These are phyloP conservation scores for Muscicapa adusta DNA, from an alignment of 2,113 vertebrate species.

Conservation along the genomic window DNA sequence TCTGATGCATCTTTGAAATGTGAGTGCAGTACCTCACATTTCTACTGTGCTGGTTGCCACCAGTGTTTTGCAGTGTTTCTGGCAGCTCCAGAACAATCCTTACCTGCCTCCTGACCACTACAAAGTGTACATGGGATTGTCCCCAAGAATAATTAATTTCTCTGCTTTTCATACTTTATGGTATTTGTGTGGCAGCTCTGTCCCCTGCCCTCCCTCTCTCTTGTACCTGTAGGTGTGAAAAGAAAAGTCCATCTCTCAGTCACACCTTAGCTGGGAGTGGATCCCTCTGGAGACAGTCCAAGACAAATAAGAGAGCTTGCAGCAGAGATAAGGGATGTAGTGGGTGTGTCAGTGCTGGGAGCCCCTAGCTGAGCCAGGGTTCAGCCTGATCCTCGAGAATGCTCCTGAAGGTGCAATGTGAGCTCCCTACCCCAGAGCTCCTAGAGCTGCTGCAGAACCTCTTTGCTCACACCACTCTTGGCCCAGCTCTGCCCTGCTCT, in stretches of 20 bases:
- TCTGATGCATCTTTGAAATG: slow-evolving; percentile 73
- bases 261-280: not conserved
- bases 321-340: not conserved
- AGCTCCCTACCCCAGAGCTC: not conserved
- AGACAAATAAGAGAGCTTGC: not conserved
- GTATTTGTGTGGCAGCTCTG: not conserved
- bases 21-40: slow-evolving; percentile 11
- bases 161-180: not conserved
- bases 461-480: not conserved
- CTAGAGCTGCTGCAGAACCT: not conserved
- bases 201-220: not conserved
- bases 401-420: not conserved
- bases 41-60: not conserved
- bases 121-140: not conserved
- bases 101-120: not conserved
- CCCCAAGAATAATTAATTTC: not conserved
- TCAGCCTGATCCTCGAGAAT: not conserved
- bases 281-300: not conserved
- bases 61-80: not conserved
- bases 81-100: not conserved
- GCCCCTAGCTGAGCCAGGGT: not conserved
- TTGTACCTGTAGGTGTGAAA: not conserved
- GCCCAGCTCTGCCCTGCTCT: not conserved
- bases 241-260: not conserved
- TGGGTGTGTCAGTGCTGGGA: not conserved